These are phyloP conservation scores for Dicyrtomina minuta DNA, from an alignment of 2,888 invertebrate genomes.

Conservation along the genomic window DNA sequence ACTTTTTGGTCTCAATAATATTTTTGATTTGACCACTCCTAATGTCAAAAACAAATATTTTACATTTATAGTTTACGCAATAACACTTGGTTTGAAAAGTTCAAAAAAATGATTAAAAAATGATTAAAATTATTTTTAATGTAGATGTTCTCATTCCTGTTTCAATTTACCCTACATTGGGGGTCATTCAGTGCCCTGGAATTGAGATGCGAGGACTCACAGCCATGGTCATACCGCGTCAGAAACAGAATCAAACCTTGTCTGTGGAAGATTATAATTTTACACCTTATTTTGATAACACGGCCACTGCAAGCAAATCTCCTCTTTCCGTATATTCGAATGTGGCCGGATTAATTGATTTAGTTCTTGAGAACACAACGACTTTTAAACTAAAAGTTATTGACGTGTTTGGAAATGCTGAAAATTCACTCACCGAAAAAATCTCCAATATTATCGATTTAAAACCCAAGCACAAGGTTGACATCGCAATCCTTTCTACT, in stretches of 20 bases:
- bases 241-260: constrained; percentile 15
- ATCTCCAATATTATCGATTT: constrained; percentile 21
- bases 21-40: no score
- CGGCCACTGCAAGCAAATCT: background rate
- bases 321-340: background rate
- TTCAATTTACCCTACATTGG: constrained; percentile 61
- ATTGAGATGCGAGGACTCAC: constrained; percentile 75
- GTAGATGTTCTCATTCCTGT: constrained; percentile 51
- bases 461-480: background rate
- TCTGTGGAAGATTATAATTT: constrained; percentile 33
- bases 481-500: no score
- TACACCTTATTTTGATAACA: constrained; percentile 29
- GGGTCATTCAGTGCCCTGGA: constrained; percentile 67
- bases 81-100: no score
- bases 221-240: constrained; percentile 71
- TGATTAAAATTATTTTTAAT: no score
- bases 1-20: no score
- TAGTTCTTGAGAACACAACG: constrained; percentile 20
- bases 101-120: no score
- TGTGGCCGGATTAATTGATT: constrained; percentile 17
- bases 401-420: constrained; percentile 20
- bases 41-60: no score
- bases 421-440: constrained; percentile 15
- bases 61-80: no score
- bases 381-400: constrained; percentile 19